phyloP scores from a whole-genome alignment of 64 coral and sea anemone species.

The Montipora capricornis region DNA sequence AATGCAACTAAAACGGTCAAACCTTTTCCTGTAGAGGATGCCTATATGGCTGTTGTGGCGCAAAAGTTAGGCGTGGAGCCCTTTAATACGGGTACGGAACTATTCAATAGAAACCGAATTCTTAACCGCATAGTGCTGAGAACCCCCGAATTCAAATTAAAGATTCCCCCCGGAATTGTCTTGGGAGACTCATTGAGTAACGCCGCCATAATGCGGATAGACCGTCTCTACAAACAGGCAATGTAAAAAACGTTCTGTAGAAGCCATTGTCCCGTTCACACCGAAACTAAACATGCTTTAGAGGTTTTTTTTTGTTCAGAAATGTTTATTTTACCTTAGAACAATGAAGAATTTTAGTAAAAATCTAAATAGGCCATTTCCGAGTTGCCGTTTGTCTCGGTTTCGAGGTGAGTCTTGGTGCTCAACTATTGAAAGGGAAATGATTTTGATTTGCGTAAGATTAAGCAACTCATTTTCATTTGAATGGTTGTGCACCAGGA shows the following conservation, averaged over 20 bases:
- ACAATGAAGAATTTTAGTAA: too few species aligned
- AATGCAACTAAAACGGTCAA: background rate
- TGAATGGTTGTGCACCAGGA: too few species aligned
- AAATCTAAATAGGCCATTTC: too few species aligned
- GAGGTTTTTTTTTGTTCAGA: too few species aligned
- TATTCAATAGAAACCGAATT: background rate
- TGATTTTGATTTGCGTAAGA: too few species aligned
- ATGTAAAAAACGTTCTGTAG: too few species aligned
- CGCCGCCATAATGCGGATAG: background rate
- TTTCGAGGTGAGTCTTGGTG: too few species aligned
- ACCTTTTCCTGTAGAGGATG: constrained; percentile 45
- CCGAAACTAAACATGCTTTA: too few species aligned
- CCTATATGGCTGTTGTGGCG: constrained; percentile 30
- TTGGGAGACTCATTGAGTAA: constrained; percentile 1
- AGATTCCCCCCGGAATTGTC: background rate
- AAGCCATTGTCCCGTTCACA: background rate
- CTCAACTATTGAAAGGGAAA: too few species aligned
- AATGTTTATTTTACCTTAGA: too few species aligned
- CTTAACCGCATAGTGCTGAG: background rate
- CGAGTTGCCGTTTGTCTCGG: too few species aligned
- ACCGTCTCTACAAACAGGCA: background rate
- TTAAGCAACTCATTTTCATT: too few species aligned
- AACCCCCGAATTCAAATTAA: background rate
- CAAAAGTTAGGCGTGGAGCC: background rate
- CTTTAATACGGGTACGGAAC: background rate